Conservation (phyloP, 2,113 vertebrate genomes). For the Nothoprocta perdicaria region DNA sequence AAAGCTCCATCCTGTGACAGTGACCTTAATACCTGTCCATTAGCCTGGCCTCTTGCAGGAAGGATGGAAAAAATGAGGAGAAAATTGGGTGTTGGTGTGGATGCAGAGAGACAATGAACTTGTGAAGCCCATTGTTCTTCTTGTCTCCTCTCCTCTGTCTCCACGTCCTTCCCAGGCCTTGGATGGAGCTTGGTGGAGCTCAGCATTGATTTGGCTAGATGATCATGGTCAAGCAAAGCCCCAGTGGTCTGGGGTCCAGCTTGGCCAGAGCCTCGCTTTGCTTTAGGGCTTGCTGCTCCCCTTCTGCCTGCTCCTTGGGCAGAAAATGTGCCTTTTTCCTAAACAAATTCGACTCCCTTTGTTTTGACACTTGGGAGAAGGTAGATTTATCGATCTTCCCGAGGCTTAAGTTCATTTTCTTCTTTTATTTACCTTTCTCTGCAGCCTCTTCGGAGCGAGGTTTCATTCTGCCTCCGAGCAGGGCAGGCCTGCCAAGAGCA, state of each 20-base stretch:
- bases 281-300: not conserved
- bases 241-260: not conserved
- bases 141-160: not conserved
- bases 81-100: not conserved
- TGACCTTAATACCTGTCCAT: not conserved
- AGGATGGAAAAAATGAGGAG: not conserved
- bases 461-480: slow-evolving; percentile 61
- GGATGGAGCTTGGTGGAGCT: not conserved
- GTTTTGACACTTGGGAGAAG: slow-evolving; percentile 31
- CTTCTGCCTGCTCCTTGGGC: not conserved
- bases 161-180: rapidly evolving
- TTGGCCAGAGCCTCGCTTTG: rapidly evolving
- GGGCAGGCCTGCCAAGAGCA: slow-evolving; percentile 61
- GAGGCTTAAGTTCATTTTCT: slow-evolving; percentile 59
- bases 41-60: not conserved
- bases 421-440: slow-evolving; percentile 57
- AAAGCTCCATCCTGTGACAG: not conserved
- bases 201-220: rapidly evolving
- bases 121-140: not conserved
- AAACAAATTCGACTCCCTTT: slow-evolving; percentile 26
- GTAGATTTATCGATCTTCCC: slow-evolving; percentile 66
- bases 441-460: slow-evolving; percentile 32
- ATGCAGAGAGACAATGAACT: not conserved
- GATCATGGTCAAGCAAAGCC: not conserved
- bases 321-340: slow-evolving; percentile 1